Percentiles rank a stretch among this genome's conserved stretches.
Conservation (phyloP, 2,113 vertebrate genomes). For the Proterorhinus semilunaris region DNA sequence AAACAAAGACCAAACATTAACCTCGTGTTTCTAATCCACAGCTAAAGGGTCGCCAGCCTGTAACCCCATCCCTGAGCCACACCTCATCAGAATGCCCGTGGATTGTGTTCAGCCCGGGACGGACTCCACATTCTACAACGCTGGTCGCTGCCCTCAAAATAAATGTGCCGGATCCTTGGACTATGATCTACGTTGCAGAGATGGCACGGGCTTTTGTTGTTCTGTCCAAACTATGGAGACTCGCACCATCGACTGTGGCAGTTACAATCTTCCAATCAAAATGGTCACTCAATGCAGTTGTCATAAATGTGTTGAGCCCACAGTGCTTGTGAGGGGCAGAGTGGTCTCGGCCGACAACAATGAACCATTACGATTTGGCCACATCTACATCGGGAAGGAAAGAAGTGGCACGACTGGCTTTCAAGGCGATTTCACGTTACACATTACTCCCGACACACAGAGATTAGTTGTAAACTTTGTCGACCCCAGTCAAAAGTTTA, state of each 20-base stretch:
- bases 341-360: constrained; percentile 83
- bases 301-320: constrained; percentile 81
- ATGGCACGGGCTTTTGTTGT: constrained; percentile 77
- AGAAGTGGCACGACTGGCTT: constrained; percentile 88
- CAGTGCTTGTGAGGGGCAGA: constrained; percentile 83
- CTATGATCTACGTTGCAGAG: constrained; percentile 78
- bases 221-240: constrained; percentile 80
- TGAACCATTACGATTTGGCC: constrained; percentile 89
- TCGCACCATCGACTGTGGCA: constrained; percentile 78
- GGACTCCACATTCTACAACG: constrained; percentile 82
- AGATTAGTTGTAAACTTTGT: constrained; percentile 88
- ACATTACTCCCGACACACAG: constrained; percentile 79
- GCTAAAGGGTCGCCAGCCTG: constrained; percentile 82
- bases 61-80: constrained; percentile 74
- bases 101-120: constrained; percentile 80
- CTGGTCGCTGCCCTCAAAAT: constrained; percentile 82
- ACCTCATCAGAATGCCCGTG: constrained; percentile 84
- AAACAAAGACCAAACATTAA: not conserved
- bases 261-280: constrained; percentile 82
- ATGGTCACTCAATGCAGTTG: constrained; percentile 86
- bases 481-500: constrained; percentile 80
- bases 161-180: constrained; percentile 75
- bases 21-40: constrained; percentile 57
- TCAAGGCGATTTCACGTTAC: constrained; percentile 90
- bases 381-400: constrained; percentile 83